Evolutionary conservation across 23 tunicate species (phyloP), one percentile per base, ranked within the genome.

Genomic region (Diplosoma virens): DNA sequence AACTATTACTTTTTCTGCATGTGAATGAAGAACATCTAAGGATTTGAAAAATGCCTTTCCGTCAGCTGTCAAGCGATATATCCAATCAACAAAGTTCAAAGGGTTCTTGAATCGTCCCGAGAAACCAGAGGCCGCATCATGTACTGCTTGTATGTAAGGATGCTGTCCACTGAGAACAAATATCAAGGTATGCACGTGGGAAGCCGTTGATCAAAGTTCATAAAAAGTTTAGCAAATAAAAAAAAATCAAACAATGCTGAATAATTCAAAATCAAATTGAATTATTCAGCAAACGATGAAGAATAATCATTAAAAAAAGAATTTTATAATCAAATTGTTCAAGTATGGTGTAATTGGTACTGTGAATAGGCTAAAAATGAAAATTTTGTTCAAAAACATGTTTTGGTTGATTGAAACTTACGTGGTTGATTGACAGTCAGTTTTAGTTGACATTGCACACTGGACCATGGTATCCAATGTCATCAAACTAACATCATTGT

Each of bases 131-230:
- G 84, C 37, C 0, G 79, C 32, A 25, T 32, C 46, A 22, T 59
- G 25, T 4, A 86, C 84, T 14, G 92, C 79, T 21, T 59, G 2
- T 21, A 86, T 53, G 73, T 86, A 86, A n/a, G 63, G 45, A n/a
- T 77, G 54, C 14, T 50, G 28, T 2, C 36, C 35, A 23, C 61
- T 48, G 55, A 7, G 50, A 7, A n/a, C n/a, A n/a, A n/a, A n/a
- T n/a, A n/a, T n/a, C n/a, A n/a, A n/a, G n/a, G n/a, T n/a, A n/a
- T n/a, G n/a, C n/a, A n/a, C n/a, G n/a, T n/a, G n/a, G n/a, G n/a
- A n/a, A n/a, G n/a, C n/a, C n/a, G n/a, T n/a, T n/a, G n/a, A n/a
- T n/a, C n/a, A n/a, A n/a, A n/a, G n/a, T n/a, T n/a, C n/a, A n/a
- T n/a, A n/a, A n/a, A n/a, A n/a, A n/a, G n/a, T n/a, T n/a, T n/a